Conservation (phyloP, 2,797 vertebrate species). For the Adrianichthys oophorus region DNA sequence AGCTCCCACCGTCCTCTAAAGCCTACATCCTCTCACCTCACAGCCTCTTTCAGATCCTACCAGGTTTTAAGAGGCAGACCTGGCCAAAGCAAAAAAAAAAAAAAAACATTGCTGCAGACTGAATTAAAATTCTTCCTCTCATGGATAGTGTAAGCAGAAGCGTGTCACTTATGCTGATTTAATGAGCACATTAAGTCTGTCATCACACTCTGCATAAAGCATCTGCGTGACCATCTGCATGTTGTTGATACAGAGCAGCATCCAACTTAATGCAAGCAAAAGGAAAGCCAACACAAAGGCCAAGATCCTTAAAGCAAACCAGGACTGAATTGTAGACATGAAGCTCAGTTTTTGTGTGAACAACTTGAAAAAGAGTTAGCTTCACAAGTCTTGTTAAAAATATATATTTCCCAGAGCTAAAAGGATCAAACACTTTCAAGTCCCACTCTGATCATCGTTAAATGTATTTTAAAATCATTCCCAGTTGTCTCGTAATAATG, state of each 20-base stretch:
- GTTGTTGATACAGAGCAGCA: slow-evolving; percentile 23
- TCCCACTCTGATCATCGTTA: no score
- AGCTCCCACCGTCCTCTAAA: slow-evolving; percentile 19
- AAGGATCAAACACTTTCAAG: neutral
- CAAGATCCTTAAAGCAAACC: slow-evolving; percentile 1
- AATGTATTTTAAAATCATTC: no score
- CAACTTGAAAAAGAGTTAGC: no score
- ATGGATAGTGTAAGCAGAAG: slow-evolving; percentile 53
- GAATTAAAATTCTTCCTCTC: slow-evolving; percentile 60
- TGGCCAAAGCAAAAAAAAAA: slow-evolving; percentile 43
- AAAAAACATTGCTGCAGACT: slow-evolving; percentile 69
- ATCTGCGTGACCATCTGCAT: slow-evolving; percentile 51
- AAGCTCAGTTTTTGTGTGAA: no score
- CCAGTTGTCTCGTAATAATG: no score
- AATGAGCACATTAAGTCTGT: slow-evolving; percentile 67
- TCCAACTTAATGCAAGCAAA: slow-evolving; percentile 18
- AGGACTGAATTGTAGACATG: no score
- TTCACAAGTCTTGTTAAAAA: no score
- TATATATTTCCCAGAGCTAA: neutral
- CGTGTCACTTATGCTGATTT: slow-evolving; percentile 54
- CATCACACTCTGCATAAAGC: slow-evolving; percentile 53
- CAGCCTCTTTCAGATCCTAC: slow-evolving; percentile 40
- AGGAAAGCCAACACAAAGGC: slow-evolving; percentile 7
- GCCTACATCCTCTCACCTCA: slow-evolving; percentile 13
- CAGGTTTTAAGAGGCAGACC: slow-evolving; percentile 35